Evolutionary conservation across 1,140 invertebrate genomes (phyloP).

Genomic region (Steinernema khuongi): DNA sequence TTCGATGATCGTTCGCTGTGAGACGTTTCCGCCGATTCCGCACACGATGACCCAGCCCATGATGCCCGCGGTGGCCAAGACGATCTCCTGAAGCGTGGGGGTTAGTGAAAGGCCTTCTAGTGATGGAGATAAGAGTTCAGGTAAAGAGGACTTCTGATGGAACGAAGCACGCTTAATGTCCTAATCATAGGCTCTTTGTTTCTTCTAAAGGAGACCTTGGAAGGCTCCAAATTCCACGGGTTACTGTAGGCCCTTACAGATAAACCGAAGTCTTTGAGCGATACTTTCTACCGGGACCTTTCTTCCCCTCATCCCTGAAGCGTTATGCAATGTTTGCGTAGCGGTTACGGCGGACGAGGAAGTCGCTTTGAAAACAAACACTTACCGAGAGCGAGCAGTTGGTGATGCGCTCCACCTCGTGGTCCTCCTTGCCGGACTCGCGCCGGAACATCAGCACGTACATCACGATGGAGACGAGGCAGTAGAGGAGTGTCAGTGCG

Average conservation of each 20-base stretch:
- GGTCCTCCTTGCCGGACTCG: background rate
- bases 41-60: conserved; percentile 42
- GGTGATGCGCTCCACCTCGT: conserved; percentile 29
- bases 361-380: conserved; percentile 14
- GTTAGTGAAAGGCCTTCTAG: too few species aligned
- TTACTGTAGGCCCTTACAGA: too few species aligned
- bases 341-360: background rate
- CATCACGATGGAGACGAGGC: conserved; percentile 34
- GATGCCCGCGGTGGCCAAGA: conserved; percentile 37
- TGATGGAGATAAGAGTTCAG: background rate
- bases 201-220: conserved; percentile 4
- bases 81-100: conserved; percentile 38
- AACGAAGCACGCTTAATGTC: background rate
- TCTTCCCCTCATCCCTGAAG: too few species aligned
- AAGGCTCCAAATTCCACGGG: too few species aligned
- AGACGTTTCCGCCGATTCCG: conserved; percentile 38
- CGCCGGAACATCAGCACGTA: conserved; percentile 30
- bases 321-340: background rate
- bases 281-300: too few species aligned
- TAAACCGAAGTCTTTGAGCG: too few species aligned
- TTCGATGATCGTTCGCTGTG: conserved; percentile 39
- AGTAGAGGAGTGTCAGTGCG: conserved; percentile 40
- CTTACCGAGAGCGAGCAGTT: conserved; percentile 35
- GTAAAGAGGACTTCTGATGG: background rate
- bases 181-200: background rate